Conservation (phyloP, 2,797 vertebrate species). For the Oreochromis mossambicus region DNA sequence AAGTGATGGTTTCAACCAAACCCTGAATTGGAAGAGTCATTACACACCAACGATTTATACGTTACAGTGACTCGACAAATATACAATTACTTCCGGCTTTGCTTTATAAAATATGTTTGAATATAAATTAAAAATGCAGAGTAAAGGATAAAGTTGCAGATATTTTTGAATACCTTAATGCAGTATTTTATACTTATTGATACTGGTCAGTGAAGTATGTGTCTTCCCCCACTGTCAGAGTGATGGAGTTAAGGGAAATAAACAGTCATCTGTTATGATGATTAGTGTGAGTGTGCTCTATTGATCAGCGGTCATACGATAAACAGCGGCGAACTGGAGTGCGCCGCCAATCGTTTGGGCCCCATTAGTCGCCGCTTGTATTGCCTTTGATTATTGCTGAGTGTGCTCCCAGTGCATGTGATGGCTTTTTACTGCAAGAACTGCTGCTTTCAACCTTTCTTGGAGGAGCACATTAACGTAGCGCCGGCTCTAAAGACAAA, state of each 20-base stretch:
- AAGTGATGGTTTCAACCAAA: neutral
- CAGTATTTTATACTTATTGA: neutral
- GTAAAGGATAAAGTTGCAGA: neutral
- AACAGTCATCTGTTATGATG: slow-evolving; percentile 63
- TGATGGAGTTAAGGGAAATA: slow-evolving; percentile 59
- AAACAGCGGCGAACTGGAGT: slow-evolving; percentile 60
- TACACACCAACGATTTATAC: neutral
- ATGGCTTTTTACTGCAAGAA: slow-evolving; percentile 60
- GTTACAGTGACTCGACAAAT: neutral
- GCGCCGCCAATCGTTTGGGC: slow-evolving; percentile 61
- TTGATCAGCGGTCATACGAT: slow-evolving; percentile 68
- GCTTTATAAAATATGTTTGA: neutral
- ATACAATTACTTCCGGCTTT: neutral
- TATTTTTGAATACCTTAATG: neutral
- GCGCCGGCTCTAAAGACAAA: slow-evolving; percentile 10
- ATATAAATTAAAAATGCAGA: neutral
- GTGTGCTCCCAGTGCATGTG: slow-evolving; percentile 45
- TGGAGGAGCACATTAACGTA: slow-evolving; percentile 25
- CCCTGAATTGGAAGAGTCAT: neutral
- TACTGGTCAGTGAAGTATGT: neutral
- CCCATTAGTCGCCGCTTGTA: slow-evolving; percentile 61
- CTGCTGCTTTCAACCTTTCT: slow-evolving; percentile 46
- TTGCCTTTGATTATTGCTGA: slow-evolving; percentile 70
- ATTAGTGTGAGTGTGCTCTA: slow-evolving; percentile 60
- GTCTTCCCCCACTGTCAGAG: slow-evolving; percentile 8